Base-by-base conservation (phyloP, 2,113 vertebrate species). In the Hippoglossus stenolepis region DNA sequence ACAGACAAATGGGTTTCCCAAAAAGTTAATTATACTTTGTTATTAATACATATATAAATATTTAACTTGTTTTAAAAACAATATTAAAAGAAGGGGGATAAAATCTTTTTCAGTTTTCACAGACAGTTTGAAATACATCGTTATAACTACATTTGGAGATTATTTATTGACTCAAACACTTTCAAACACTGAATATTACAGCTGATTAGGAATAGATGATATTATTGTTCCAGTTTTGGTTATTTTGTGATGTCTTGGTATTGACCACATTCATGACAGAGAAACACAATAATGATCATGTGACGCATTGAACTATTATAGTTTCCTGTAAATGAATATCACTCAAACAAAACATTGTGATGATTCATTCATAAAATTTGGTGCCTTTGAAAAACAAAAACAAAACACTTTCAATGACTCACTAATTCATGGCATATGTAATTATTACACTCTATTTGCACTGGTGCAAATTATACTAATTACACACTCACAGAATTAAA, bases 131-230 rank as follows among this genome's bases (percentile, higher is more conserved):
- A 43, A 51, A 65, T 28, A 65, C 14, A 63, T 21, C 64, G 65
- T 28, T 69, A 68, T 64, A 77, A 51, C 28, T 26, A 28, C 53
- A 66, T 74, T 53, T 53, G 1, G 24, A 67, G 74, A 72, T 23
- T 21, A 5, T 77, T 80, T 70, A 77, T 76, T 83, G 40, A 84
- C 58, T 77, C 73, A 21, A 49, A 53, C 73, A 49, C 24, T 73
- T 61, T 74, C 61, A 35, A 31, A 61, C 70, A 56, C 31, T 73
- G 57, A 70, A 58, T 15, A 56, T 65, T 64, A 45, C 58, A 68
- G 59, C 64, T 43, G 24, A n/a, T 79, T 65, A 13, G 35, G 64
- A 83, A 67, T 53, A 24, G 60, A 79, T 74, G 58, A 66, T 60
- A 20, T 38, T 70, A 57, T 61, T 67, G 60, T 72, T 66, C 43